Evolutionary conservation across 1,140 invertebrate species (phyloP).

Genomic region (Scaptomyza hsui): DNA sequence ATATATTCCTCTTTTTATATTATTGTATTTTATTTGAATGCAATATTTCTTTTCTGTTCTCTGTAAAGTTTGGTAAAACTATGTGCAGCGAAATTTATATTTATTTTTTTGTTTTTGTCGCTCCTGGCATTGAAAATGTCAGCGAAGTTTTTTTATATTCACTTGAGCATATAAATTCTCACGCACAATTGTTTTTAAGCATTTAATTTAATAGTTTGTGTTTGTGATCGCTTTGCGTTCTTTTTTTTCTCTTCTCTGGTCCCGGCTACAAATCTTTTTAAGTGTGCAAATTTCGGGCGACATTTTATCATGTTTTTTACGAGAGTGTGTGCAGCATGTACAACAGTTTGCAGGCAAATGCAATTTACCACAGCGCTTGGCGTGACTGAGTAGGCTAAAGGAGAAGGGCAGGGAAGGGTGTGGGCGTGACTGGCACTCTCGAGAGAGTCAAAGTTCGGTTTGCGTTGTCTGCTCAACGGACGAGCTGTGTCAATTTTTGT

Average conservation of each 20-base stretch:
- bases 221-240: slow-evolving; percentile 9
- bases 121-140: not conserved
- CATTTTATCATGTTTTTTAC: slow-evolving; percentile 37
- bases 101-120: not conserved
- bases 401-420: not conserved
- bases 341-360: slow-evolving; percentile 54
- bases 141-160: slow-evolving; percentile 4
- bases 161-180: slow-evolving; percentile 44
- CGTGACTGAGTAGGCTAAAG: slow-evolving; percentile 5
- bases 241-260: not conserved
- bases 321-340: slow-evolving; percentile 19
- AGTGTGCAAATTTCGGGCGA: slow-evolving; percentile 35
- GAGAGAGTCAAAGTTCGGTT: slow-evolving; percentile 23
- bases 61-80: slow-evolving; percentile 3
- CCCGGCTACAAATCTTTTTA: slow-evolving; percentile 44
- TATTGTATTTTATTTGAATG: not conserved
- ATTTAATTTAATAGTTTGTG: slow-evolving; percentile 59
- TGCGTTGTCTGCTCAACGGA: slow-evolving; percentile 18
- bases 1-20: too few relatives aligned
- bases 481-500: slow-evolving; percentile 52
- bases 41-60: slow-evolving; percentile 15
- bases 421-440: slow-evolving; percentile 8
- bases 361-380: slow-evolving; percentile 41
- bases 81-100: not conserved
- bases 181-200: slow-evolving; percentile 57